Percentiles rank a stretch among this genome's conserved stretches.
These are phyloP conservation scores for Anoncus sp. DNA, from an alignment of 2,888 invertebrate genomes.

Conservation along the genomic window DNA sequence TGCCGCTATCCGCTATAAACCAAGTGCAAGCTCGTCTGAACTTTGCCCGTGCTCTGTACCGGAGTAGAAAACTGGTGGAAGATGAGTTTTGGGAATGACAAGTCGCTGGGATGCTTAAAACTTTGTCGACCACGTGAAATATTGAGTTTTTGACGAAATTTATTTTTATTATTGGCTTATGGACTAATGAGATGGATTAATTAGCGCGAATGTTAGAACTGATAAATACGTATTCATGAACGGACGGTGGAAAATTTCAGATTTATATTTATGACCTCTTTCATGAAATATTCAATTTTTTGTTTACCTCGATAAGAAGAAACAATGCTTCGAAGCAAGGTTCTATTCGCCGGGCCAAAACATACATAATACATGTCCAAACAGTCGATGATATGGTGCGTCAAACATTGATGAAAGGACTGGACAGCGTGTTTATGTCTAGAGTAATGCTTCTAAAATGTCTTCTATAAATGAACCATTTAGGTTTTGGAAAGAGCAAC, in stretches of 20 bases:
- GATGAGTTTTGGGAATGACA: slow-evolving; percentile 28
- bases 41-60: slow-evolving; percentile 34
- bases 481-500: too few relatives aligned
- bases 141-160: not conserved
- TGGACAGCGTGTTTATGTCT: too few relatives aligned
- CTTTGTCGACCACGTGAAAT: slow-evolving; percentile 4
- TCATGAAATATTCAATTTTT: too few relatives aligned
- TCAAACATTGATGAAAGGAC: too few relatives aligned
- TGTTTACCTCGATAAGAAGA: not conserved
- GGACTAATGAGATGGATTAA: slow-evolving; percentile 1
- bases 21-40: slow-evolving; percentile 59
- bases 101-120: slow-evolving; percentile 22
- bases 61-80: slow-evolving; percentile 21
- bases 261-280: not conserved
- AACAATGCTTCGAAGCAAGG: not conserved
- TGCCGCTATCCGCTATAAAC: slow-evolving; percentile 60
- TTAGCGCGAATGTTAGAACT: not conserved
- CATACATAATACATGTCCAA: too few relatives aligned
- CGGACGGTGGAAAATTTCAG: not conserved
- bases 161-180: slow-evolving; percentile 10
- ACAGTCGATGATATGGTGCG: too few relatives aligned
- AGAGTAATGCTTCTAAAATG: too few relatives aligned
- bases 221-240: too few relatives aligned
- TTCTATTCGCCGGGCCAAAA: too few relatives aligned
- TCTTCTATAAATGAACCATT: too few relatives aligned